Evolutionary conservation across 2,797 vertebrate species (phyloP), one percentile per base, ranked within the genome.

Genomic region (Siniperca obscura): DNA sequence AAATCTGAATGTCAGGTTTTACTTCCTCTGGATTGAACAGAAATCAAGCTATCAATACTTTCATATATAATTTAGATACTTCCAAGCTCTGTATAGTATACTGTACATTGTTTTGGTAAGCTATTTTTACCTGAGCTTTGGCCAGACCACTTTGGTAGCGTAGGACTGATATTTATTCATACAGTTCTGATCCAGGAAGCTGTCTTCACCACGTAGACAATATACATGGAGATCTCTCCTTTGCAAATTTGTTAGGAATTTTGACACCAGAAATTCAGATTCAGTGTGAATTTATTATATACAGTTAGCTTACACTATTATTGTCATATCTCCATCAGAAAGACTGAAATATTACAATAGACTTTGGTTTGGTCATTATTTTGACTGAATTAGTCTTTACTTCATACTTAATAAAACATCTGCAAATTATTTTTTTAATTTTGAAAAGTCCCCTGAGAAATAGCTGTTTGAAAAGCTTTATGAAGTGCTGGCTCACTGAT

Each of bases 331-430:
- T 36, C 9, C 3, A 25, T 34, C 7, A 53, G 38, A 42, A 42
- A 70, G 5, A 40, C 21, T 7, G 8, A 59, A 40, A 10, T 25
- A 9, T 44, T 76, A 60, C 40, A 55, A 3, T 44, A 67, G 40
- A 55, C 5, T 56, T 64, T 67, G 17, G 19, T 59, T 48, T n/a
- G 2, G 1, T 73, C 25, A 27, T 74, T 74, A 46, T 52, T 36
- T 59, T 67, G 6, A 69, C n/a, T 52, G 7, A 57, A 68, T 71
- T 30, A 40, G 12, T 78, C 42, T 44, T 21, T 21, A 70, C n/a
- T 46, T 67, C 53, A 53, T n/a, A 27, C 16, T 57, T 48, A 38
- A 70, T 42, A 22, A 46, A 22, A 62, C 40, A 64, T 74, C 50
- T 70, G 79, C 34, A 65, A 62, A 40, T 17, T 10, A 52, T 65